A percentile compares a stretch with the other conserved stretches of the same genome.
Conservation (phyloP, 2,113 vertebrate genomes). For the Colossoma macropomum region DNA sequence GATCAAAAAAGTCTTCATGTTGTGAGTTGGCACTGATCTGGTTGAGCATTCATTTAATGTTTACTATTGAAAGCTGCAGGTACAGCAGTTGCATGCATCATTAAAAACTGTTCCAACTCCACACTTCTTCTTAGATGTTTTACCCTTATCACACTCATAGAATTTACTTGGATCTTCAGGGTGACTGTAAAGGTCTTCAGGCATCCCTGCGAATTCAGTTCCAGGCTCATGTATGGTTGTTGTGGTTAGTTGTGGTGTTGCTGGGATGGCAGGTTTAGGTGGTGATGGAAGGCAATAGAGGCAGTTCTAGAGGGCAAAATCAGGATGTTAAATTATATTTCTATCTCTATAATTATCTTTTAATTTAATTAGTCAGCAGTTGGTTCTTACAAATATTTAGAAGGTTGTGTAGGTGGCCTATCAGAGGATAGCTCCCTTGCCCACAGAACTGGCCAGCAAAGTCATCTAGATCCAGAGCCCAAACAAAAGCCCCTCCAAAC, state of each 20-base stretch:
- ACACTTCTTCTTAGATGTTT: conserved; percentile 33
- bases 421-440: conserved; percentile 77
- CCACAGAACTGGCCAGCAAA: conserved; percentile 81
- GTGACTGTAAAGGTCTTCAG: conserved; percentile 73
- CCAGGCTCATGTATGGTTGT: conserved; percentile 67
- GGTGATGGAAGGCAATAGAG: conserved; percentile 44
- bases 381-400: conserved; percentile 68
- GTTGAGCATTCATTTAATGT: too few relatives aligned
- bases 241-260: conserved; percentile 41
- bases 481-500: conserved; percentile 85
- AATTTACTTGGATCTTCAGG: conserved; percentile 60
- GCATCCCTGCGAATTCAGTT: conserved; percentile 70
- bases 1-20: too few relatives aligned
- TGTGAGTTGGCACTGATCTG: too few relatives aligned
- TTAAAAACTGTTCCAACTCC: conserved; percentile 65
- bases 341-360: neutral
- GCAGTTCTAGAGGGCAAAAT: conserved; percentile 39
- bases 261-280: conserved; percentile 41
- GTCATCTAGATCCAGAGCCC: conserved; percentile 86
- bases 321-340: neutral
- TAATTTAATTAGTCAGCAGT: neutral
- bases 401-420: conserved; percentile 74
- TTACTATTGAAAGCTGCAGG: neutral
- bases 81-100: conserved; percentile 73
- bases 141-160: conserved; percentile 71